Base-by-base conservation (phyloP, 2,888 invertebrate genomes). In the Incurvaria masculella region DNA sequence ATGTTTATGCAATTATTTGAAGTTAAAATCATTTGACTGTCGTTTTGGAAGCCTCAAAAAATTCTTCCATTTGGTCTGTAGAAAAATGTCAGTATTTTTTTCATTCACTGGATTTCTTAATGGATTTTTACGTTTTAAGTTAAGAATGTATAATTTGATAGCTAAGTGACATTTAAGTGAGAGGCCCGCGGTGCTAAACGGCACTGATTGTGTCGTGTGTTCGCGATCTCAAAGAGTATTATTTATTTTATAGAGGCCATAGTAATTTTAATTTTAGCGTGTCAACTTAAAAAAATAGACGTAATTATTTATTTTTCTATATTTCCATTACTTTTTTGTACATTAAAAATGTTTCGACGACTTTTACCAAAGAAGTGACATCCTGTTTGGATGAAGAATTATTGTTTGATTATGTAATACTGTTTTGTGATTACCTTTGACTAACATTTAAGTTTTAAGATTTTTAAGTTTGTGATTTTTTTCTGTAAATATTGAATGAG, bases 181-280 rank as follows among this genome's bases (percentile, higher is more conserved):
- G 14, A 33, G 8, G 8, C n/a, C n/a, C 14, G 33, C 8, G 33
- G 33, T 33, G 33, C 33, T 33, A 14, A 4, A 14, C 33, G 33
- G 14, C 33, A 33, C 33, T 8, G 33, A n/a, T 8, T 33, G 33
- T 8, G 11, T 14, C 11, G 14, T 11, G 63, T 61, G 62, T 71
- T 67, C 72, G 71, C 72, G 76, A 78, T 78, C 76, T 78, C 76
- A 76, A 71, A 65, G 69, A 76, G 73, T 76, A 78, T 76, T 76
- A 75, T 74, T 74, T 76, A 75, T 75, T 46, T n/a, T 46, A 70
- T 72, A 72, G 72, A 72, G 74, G 76, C 76, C 78, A 78, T 76
- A 75, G 76, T 76, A 76, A 78, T 76, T 75, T 68, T 67, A 47
- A 39, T 56, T 68, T 64, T 64, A 33, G 63, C 67, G 62, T 67